Conservation (phyloP, 2,113 vertebrate species). For the Setophaga kirtlandii region DNA sequence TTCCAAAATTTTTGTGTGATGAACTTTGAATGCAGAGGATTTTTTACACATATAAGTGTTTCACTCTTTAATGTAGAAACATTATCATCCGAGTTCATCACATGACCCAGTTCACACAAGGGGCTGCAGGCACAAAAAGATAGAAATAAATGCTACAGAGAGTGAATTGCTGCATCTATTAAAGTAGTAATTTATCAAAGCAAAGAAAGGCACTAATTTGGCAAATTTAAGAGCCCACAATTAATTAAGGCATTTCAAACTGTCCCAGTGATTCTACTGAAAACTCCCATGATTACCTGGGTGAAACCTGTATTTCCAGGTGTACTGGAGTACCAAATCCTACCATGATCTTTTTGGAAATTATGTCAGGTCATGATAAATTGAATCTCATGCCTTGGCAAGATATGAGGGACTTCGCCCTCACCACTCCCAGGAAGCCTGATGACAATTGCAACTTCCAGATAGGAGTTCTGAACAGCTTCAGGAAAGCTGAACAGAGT, state of each 20-base stretch:
- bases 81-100: background rate
- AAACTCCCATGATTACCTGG: background rate
- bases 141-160: background rate
- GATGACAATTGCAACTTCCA: background rate
- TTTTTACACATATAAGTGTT: background rate
- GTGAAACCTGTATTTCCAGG: background rate
- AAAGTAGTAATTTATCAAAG: background rate
- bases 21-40: accelerated
- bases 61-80: background rate
- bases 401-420: background rate
- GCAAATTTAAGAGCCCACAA: background rate
- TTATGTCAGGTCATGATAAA: background rate
- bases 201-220: background rate
- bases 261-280: background rate
- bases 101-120: background rate
- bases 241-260: background rate
- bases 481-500: background rate
- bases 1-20: background rate
- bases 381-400: background rate
- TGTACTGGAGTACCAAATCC: background rate
- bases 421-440: background rate
- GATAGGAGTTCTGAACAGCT: background rate
- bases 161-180: background rate
- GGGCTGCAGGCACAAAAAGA: background rate
- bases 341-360: background rate